Evolutionary conservation across 2,888 invertebrate genomes (phyloP).

Genomic region (Spilosoma lubricipeda): DNA sequence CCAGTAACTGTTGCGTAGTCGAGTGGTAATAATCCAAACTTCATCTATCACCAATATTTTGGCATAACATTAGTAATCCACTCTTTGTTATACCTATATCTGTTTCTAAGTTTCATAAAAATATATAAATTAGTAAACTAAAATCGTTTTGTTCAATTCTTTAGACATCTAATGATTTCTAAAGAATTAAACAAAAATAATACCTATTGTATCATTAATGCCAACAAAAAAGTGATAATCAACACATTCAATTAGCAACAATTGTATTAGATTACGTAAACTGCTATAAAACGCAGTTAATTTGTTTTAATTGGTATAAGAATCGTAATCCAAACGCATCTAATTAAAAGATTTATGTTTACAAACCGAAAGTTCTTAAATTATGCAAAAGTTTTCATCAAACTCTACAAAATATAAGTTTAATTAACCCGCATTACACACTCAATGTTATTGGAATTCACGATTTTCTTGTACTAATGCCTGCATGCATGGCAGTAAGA

Average conservation of each 20-base stretch:
- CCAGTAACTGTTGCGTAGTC: not conserved
- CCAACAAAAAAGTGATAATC: not conserved
- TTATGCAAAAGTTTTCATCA: not conserved
- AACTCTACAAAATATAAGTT: not conserved
- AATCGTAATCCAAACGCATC: not conserved
- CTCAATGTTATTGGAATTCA: constrained; percentile 19
- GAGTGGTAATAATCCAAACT: not conserved
- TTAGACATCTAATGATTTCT: not conserved
- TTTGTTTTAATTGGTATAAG: not conserved
- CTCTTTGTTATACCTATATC: no score
- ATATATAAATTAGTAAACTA: not conserved
- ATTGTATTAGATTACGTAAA: not conserved
- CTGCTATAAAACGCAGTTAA: not conserved
- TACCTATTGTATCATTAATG: not conserved
- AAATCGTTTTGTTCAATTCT: not conserved
- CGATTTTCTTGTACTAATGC: constrained; percentile 21
- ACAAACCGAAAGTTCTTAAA: not conserved
- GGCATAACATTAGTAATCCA: not conserved
- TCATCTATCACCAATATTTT: not conserved
- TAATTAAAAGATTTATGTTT: not conserved
- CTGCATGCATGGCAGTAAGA: constrained; percentile 39
- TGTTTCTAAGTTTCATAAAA: not conserved
- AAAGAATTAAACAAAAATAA: no score
- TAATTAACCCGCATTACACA: constrained; percentile 1
- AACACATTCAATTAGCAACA: not conserved